Base-by-base conservation (phyloP, 2,113 vertebrate genomes). In the Zingel zingel region DNA sequence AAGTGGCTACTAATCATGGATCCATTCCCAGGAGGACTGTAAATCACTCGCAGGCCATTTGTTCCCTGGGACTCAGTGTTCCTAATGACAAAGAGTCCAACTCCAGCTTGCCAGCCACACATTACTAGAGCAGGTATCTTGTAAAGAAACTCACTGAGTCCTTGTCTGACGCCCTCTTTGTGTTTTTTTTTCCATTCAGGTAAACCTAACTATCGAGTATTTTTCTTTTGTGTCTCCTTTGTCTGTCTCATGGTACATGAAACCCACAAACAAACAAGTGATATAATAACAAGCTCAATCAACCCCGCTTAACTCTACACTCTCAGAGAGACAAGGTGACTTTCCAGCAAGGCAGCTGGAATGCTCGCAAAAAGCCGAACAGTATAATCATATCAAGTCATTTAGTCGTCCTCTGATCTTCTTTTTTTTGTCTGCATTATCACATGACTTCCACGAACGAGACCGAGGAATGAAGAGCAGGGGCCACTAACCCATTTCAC, bases 381-480 rank as follows among this genome's bases (percentile, higher is more conserved):
- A 64, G 69, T 57, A 67, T 91, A 88, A 93, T 91, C 50, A 87
- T 82, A 90, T 92, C 51, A 89, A 79, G 79, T 91, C 65, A n/a
- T 89, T 89, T 71, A 57, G 8, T 64, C 23, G 47, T 10, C 75
- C 70, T 81, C 47, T 56, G 36, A 2, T 23, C n/a, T 48, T 15
- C 39, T 63, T 56, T 79, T 58, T 45, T 15, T 18, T 50, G 18
- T 79, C 58, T 65, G 21, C 13, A 43, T 77, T 58, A 80, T 89
- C 70, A 79, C 72, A 73, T 56, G 74, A 83, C 71, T 63, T 77
- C 43, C 43, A 63, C 45, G 25, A 83, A 36, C 2, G 64, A 79
- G 51, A 48, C 57, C 25, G 51, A 80, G 50, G 58, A 50, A 61
- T 25, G 27, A 43, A 71, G 57, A 30, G 62, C 7, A 43, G 48